Conservation (phyloP, 1,140 invertebrate genomes). For the Drosophila ogumai region DNA sequence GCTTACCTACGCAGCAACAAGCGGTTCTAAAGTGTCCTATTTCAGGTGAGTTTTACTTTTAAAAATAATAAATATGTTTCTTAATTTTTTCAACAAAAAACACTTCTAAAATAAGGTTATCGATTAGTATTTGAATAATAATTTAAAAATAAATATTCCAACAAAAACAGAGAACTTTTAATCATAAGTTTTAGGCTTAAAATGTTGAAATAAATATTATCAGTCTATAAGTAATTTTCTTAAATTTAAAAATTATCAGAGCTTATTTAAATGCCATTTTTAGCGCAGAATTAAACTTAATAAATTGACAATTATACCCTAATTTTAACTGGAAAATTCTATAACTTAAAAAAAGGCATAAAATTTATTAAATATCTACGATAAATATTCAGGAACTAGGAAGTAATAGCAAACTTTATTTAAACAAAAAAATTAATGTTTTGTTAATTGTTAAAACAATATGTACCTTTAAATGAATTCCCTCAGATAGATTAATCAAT, state of each 20-base stretch:
- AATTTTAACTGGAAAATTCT: no score
- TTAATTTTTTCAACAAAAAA: not conserved
- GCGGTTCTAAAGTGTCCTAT: slow-evolving; percentile 86
- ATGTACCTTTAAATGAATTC: not conserved
- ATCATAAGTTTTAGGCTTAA: not conserved
- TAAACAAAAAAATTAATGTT: no score
- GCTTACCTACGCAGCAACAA: slow-evolving; percentile 91
- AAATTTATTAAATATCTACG: no score
- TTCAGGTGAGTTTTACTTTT: slow-evolving; percentile 5
- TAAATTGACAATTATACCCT: no score
- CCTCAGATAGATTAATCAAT: not conserved
- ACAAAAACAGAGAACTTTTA: no score
- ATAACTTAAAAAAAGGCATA: no score
- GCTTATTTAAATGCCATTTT: not conserved
- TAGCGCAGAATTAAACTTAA: no score
- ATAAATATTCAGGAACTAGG: no score
- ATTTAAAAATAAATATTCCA: no score
- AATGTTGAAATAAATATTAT: not conserved
- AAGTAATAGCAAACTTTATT: no score
- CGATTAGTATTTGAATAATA: not conserved
- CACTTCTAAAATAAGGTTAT: not conserved
- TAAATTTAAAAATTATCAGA: not conserved
- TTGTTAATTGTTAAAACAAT: no score
- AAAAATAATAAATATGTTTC: not conserved
- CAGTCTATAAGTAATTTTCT: not conserved